phyloP scores from a whole-genome alignment of 2,888 invertebrate species.

The Eucriotettix oculatus region DNA sequence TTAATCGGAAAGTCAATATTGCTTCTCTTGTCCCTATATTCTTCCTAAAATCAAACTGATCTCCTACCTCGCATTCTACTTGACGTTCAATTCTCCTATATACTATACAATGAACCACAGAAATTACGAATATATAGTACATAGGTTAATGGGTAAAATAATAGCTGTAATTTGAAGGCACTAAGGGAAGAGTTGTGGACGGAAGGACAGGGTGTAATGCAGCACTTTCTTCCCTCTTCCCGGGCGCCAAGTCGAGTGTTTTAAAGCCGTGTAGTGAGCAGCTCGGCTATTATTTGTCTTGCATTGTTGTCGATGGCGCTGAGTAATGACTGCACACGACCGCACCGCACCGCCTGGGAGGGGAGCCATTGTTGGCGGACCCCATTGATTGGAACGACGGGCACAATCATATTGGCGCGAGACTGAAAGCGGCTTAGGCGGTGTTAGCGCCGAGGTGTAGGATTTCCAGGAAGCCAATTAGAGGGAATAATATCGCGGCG shows the following conservation, averaged over 20 bases:
- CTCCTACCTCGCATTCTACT: too few species aligned
- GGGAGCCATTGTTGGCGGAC: conserved; percentile 6
- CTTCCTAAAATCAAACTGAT: too few species aligned
- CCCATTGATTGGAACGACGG: conserved; percentile 8
- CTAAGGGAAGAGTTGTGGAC: too few species aligned
- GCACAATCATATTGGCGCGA: conserved; percentile 6
- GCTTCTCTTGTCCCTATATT: too few species aligned
- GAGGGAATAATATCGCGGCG: conserved; percentile 1
- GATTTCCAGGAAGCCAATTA: conserved; percentile 6
- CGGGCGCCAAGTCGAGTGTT: neutral
- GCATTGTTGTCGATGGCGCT: neutral
- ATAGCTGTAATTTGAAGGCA: too few species aligned
- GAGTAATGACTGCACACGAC: neutral
- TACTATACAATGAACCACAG: too few species aligned
- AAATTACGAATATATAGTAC: too few species aligned
- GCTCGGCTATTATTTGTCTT: neutral
- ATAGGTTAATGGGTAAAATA: too few species aligned
- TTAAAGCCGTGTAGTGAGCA: neutral
- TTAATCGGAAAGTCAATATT: too few species aligned
- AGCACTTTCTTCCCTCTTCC: neutral
- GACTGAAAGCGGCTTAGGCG: conserved; percentile 2
- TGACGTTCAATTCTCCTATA: too few species aligned
- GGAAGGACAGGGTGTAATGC: too few species aligned
- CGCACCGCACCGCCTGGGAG: neutral
- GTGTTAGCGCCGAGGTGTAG: conserved; percentile 6